Evolutionary conservation across 2,888 invertebrate genomes (phyloP), one percentile per base, ranked within the genome.

Genomic region (Heteromyza rotundicornis): DNA sequence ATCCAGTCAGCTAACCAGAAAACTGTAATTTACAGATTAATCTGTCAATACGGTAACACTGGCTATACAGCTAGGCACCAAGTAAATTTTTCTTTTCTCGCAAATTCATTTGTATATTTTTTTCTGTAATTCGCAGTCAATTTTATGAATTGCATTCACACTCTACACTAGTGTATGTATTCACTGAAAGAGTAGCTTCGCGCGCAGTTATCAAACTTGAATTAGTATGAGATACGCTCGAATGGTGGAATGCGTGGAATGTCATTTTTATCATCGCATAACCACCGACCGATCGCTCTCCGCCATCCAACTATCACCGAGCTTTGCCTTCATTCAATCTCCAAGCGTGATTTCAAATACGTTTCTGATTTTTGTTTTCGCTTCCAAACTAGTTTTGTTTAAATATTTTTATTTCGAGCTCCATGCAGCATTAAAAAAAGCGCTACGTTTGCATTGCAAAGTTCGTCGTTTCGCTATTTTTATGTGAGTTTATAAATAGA

Each of bases 231-330:
- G 50, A 60, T 60, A 60, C 56, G 32, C 51, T 50, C 22, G 44
- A 35, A 19, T 51, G n/a, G n/a, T n/a, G 60, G 60, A 24, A 60
- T 60, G 60, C 56, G n/a, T 22, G 60, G 60, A 60, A 60, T 60
- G 22, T 52, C 50, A 17, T 36, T 20, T 20, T 36, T 24, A 14
- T 27, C 3, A 53, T 54, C 16, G 40, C 16, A n/a, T n/a, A n/a
- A n/a, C n/a, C n/a, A n/a, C n/a, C n/a, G n/a, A n/a, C n/a, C n/a
- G n/a, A n/a, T n/a, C n/a, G n/a, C n/a, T n/a, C n/a, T n/a, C n/a
- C n/a, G n/a, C n/a, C n/a, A n/a, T n/a, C n/a, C n/a, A n/a, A n/a
- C n/a, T n/a, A n/a, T n/a, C n/a, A n/a, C n/a, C n/a, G n/a, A n/a
- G n/a, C n/a, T n/a, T n/a, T 27, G 27, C 27, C n/a, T n/a, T n/a